Base-by-base conservation (phyloP, 2,797 vertebrate genomes). In the Lacerta agilis region DNA sequence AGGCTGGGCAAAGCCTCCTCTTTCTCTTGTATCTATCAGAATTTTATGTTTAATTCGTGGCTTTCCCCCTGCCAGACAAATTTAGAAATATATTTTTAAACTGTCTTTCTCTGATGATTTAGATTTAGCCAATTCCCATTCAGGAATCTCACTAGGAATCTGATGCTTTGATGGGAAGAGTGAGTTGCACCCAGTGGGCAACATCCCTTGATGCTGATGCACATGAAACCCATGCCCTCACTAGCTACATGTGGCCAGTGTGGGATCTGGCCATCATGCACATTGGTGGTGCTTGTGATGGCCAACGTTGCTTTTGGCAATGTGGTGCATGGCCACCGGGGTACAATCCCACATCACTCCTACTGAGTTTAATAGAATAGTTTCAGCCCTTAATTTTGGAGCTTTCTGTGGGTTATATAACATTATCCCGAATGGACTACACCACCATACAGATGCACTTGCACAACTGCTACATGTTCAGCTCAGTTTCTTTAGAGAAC, bases 401-500 rank as follows among this genome's bases (percentile, higher is more conserved):
- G 0, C 36, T 8, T 2, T 72, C 73, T 71, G 18, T 3, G n/a
- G 88, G 88, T 93, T 90, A 87, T 1, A 61, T 88, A 95, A 94
- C 93, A 94, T 94, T 79, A 87, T 88, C 92, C 95, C 92, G 25
- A 94, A 95, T 91, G 92, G 92, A 83, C 41, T 92, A 90, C 90
- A 90, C 90, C 89, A 89, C 15, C 84, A 67, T 29, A 78, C 27
- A 77, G 25, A 41, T 20, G 29, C 15, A 67, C 18, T 23, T 8
- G 17, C 43, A 69, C 64, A 58, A 61, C 33, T 58, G 36, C 71
- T 20, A 41, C n/a, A 27, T 89, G 89, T 94, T 90, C 90, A 89
- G 92, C 87, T 91, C 13, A 80, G 92, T 78, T 84, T 55, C 58
- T 29, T 20, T 61, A 0, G 85, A 79, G 91, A 75, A 11, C 36